These are phyloP conservation scores for Ptychobarbus kaznakovi DNA, from an alignment of 2,797 vertebrate species.

Conservation along the genomic window DNA sequence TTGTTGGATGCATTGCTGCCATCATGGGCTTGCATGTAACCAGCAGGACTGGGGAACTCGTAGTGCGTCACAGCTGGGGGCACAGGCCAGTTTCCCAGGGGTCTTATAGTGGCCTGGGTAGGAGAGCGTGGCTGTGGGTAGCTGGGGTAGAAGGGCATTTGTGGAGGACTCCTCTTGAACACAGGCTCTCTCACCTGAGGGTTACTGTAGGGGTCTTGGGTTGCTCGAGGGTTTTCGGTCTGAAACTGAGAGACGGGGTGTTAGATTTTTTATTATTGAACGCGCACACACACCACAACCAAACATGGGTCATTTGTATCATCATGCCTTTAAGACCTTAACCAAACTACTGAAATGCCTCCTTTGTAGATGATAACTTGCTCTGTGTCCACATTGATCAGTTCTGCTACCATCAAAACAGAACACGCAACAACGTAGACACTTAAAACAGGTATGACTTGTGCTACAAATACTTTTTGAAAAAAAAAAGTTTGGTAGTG, in stretches of 20 bases:
- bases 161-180: slow-evolving; percentile 66
- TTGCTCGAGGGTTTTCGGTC: slow-evolving; percentile 57
- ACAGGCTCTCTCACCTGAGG: slow-evolving; percentile 66
- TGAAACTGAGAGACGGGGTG: slow-evolving; percentile 63
- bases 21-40: slow-evolving; percentile 57
- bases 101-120: slow-evolving; percentile 54
- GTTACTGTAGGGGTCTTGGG: slow-evolving; percentile 67
- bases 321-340: slow-evolving; percentile 73
- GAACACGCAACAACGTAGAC: slow-evolving; percentile 58
- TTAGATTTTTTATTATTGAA: not conserved
- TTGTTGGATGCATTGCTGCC: slow-evolving; percentile 26
- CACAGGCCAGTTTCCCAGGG: slow-evolving; percentile 66
- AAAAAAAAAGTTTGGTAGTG: not conserved
- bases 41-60: slow-evolving; percentile 64
- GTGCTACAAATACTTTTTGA: not conserved
- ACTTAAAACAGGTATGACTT: not conserved
- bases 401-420: slow-evolving; percentile 60
- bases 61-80: slow-evolving; percentile 63
- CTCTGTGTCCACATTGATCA: slow-evolving; percentile 61
- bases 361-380: slow-evolving; percentile 64
- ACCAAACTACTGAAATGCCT: slow-evolving; percentile 63
- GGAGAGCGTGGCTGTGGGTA: slow-evolving; percentile 60
- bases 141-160: slow-evolving; percentile 71
- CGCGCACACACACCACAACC: not conserved
- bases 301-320: slow-evolving; percentile 54